Evolutionary conservation across 2,888 invertebrate genomes (phyloP).

Genomic region (Coleophora deauratella): DNA sequence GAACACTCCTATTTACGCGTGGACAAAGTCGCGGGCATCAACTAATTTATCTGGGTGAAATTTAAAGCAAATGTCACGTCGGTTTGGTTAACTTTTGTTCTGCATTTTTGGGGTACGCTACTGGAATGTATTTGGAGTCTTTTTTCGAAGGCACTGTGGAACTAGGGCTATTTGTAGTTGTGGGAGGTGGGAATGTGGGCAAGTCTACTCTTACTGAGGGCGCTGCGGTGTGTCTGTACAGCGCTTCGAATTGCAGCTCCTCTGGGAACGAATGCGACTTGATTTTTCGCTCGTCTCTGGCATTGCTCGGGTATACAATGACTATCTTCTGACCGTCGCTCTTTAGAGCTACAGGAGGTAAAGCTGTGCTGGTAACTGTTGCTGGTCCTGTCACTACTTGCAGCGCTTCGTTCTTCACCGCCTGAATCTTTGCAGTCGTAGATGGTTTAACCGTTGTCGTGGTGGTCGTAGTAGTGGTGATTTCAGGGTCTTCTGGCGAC

Average conservation of each 20-base stretch:
- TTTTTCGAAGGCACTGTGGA: slow-evolving; percentile 13
- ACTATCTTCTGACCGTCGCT: slow-evolving; percentile 62
- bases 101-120: slow-evolving; percentile 32
- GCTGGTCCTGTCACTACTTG: slow-evolving; percentile 50
- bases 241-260: slow-evolving; percentile 65
- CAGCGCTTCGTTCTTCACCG: slow-evolving; percentile 53
- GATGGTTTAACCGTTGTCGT: slow-evolving; percentile 38
- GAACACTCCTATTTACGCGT: too few relatives aligned
- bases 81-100: slow-evolving; percentile 2
- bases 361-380: slow-evolving; percentile 51
- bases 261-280: slow-evolving; percentile 65
- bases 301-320: slow-evolving; percentile 68
- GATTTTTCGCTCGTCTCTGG: slow-evolving; percentile 63
- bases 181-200: slow-evolving; percentile 73
- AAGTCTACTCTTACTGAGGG: slow-evolving; percentile 68
- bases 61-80: slow-evolving; percentile 1
- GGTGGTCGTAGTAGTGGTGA: slow-evolving; percentile 38
- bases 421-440: slow-evolving; percentile 38
- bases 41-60: too few relatives aligned
- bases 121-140: slow-evolving; percentile 45
- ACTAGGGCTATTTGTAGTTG: slow-evolving; percentile 26
- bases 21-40: too few relatives aligned
- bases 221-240: slow-evolving; percentile 58
- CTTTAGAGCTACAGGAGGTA: slow-evolving; percentile 57
- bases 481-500: slow-evolving; percentile 56